Evolutionary conservation across 2,888 invertebrate genomes (phyloP), one percentile per base, ranked within the genome.

Genomic region (Lamellibrachia columna): DNA sequence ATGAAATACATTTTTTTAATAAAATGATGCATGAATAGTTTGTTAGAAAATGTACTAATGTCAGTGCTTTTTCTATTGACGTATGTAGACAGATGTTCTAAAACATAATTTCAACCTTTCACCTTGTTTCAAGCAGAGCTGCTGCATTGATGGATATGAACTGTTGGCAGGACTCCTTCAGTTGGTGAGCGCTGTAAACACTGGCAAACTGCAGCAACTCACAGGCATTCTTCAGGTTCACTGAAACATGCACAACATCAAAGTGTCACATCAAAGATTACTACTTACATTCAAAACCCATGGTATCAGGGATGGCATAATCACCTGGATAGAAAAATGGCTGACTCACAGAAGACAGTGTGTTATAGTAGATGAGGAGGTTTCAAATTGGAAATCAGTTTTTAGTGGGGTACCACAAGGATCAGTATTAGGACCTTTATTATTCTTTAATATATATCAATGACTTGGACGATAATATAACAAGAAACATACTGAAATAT

Each of bases 111-210:
- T 53, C n/a, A 91, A 28, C 75, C 22, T 6, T 94, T 94, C 95
- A 97, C 97, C 97, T 97, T 94, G 97, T 97, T 96, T 98, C 98
- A 7, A 98, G 96, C 15, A 98, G 96, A 40, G 98, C 97, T 7
- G 98, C 97, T 91, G 98, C 96, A 96, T 98, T 98, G 92, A 98
- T 97, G 7, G 97, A 97, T 93, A 98, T 98, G 95, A 98, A 98
- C 95, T 98, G 98, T 97, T 98, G 97, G 96, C 98, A 98, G 93
- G 97, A 97, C 22, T 97, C 96, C 96, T 98, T 98, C 22, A 98
- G 97, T 94, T 98, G 97, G 8, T 96, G 95, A 7, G 98, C 98
- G 95, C 98, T 98, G 96, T 98, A 98, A 11, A 97, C 97, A 94
- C 97, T 97, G 0, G 98, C 97, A 95, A 98, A 97, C 95, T 98